Evolutionary conservation across 2,113 vertebrate genomes (phyloP).

Genomic region (Cricetomys ansorgei): DNA sequence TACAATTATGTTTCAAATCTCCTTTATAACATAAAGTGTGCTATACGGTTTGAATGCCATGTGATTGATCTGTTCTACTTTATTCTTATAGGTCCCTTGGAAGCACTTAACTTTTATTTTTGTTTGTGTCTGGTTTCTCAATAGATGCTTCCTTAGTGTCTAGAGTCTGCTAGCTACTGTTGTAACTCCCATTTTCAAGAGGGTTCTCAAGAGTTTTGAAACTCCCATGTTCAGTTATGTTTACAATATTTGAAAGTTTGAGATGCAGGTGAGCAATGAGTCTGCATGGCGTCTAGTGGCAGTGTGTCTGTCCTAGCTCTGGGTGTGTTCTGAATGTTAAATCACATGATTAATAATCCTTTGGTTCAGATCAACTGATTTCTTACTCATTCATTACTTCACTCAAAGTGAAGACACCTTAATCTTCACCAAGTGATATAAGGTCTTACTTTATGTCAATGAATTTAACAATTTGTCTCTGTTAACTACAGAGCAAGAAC

Average conservation of each 20-base stretch:
- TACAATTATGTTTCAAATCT: constrained; percentile 18
- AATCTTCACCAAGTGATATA: neutral
- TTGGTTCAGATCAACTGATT: constrained; percentile 1
- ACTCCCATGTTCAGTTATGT: neutral
- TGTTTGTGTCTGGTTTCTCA: neutral
- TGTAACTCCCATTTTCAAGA: neutral
- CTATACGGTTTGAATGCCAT: neutral
- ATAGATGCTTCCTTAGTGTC: neutral
- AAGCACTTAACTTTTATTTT: neutral
- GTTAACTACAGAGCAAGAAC: neutral
- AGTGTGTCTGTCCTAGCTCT: neutral
- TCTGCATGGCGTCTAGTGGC: neutral
- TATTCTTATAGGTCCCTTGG: neutral
- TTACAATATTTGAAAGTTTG: neutral
- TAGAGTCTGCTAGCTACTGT: neutral
- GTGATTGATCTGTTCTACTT: neutral
- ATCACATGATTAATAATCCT: constrained; percentile 26
- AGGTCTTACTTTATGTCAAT: constrained; percentile 35
- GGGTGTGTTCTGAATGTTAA: constrained; percentile 10
- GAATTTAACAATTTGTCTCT: neutral
- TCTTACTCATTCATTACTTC: neutral
- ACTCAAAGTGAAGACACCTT: constrained; percentile 1
- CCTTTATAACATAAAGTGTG: neutral
- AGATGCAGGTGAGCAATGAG: neutral
- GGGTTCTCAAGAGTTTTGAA: neutral